Evolutionary conservation across 2,888 invertebrate genomes (phyloP), one percentile per base, ranked within the genome.

Genomic region (Hirtodrosophila duncani): DNA sequence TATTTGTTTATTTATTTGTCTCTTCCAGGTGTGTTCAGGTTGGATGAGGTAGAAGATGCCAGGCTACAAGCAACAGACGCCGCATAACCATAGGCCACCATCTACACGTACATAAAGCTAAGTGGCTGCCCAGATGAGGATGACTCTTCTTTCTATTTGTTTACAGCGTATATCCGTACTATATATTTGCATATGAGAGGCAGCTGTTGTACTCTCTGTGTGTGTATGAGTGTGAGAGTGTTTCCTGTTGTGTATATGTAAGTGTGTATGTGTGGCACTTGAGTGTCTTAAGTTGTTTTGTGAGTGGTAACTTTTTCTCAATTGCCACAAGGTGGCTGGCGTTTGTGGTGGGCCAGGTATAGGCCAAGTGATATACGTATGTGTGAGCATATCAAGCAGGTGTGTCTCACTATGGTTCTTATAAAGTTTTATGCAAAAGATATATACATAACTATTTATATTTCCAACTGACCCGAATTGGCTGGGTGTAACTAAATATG

Each of bases 321-420:
- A 75, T 75, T 65, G 67, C 72, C 63, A 60, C 77, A 75, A 75
- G 79, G n/a, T n/a, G n/a, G n/a, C n/a, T 79, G 65, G 58, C 63
- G 59, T 63, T 56, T 53, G 74, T 70, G 74, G 67, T 49, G 67
- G 55, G 39, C 67, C 74, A 62, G 58, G 48, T 62, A 50, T 30
- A 39, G 43, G 50, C 37, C 26, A 46, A n/a, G n/a, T n/a, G 31
- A 51, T 42, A 48, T 61, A 64, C 60, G 37, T 49, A 17, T 46
- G 17, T 16, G 5, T 11, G n/a, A n/a, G n/a, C n/a, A n/a, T n/a
- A n/a, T n/a, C n/a, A n/a, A n/a, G n/a, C n/a, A n/a, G n/a, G n/a
- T n/a, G n/a, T n/a, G n/a, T n/a, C n/a, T n/a, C n/a, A n/a, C n/a
- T n/a, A n/a, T n/a, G n/a, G n/a, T n/a, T n/a, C n/a, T n/a, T n/a